Conservation (phyloP, 2,113 vertebrate genomes). For the Corythornis vintsioides region DNA sequence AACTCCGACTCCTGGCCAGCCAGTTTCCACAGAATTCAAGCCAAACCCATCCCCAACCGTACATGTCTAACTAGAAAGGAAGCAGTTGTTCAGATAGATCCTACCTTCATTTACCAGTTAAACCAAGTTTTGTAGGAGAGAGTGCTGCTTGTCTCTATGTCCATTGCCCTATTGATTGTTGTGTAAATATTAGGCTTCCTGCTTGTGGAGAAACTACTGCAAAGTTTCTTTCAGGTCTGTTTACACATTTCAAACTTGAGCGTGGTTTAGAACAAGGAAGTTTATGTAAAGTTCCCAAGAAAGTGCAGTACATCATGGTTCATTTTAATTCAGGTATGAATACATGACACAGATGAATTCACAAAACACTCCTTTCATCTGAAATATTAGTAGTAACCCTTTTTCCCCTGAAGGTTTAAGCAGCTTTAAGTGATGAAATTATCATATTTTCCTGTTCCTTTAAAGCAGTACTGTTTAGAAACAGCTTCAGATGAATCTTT, state of each 20-base stretch:
- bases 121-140: conserved; percentile 51
- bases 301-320: conserved; percentile 68
- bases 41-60: background rate
- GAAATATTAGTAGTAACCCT: conserved; percentile 66
- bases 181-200: conserved; percentile 80
- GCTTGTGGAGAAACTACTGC: conserved; percentile 67
- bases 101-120: conserved; percentile 43
- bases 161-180: conserved; percentile 66
- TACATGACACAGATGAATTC: conserved; percentile 78
- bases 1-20: background rate
- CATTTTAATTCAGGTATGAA: conserved; percentile 79
- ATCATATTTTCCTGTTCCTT: conserved; percentile 61
- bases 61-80: background rate
- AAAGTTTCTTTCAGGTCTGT: conserved; percentile 75
- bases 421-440: conserved; percentile 63
- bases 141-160: conserved; percentile 45
- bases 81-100: conserved; percentile 29
- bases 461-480: conserved; percentile 24
- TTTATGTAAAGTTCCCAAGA: conserved; percentile 77
- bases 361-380: conserved; percentile 79
- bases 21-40: conserved; percentile 6
- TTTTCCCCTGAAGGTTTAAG: conserved; percentile 57
- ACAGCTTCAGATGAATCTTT: conserved; percentile 11
- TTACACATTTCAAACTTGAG: conserved; percentile 61
- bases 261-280: conserved; percentile 77